Conservation (phyloP, 2,888 invertebrate species). For the Melipona beecheii region DNA sequence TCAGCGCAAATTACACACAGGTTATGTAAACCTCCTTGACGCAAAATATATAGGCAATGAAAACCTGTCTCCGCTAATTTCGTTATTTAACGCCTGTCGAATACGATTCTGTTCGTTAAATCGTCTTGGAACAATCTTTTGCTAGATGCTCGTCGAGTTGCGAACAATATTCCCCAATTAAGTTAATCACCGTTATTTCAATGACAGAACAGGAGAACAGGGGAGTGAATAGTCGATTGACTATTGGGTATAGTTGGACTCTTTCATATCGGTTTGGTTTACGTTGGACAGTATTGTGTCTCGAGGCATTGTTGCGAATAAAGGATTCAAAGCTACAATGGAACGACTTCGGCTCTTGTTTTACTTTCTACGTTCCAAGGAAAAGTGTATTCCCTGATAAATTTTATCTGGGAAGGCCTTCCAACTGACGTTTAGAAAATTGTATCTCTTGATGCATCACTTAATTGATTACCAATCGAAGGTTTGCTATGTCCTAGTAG, state of each 20-base stretch:
- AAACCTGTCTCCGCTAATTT: neutral
- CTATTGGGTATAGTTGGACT: neutral
- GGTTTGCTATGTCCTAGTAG: neutral
- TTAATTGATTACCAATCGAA: neutral
- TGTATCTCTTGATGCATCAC: neutral
- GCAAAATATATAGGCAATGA: neutral
- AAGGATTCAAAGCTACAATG: slow-evolving; percentile 5
- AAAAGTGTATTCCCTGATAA: neutral
- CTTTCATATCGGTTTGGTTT: slow-evolving; percentile 2
- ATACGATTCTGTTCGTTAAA: neutral
- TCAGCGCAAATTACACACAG: neutral
- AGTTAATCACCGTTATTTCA: neutral
- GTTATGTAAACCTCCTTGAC: slow-evolving; percentile 7
- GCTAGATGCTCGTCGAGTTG: neutral
- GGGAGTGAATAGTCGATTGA: neutral
- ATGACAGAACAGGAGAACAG: neutral
- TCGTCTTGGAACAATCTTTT: neutral
- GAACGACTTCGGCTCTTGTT: neutral
- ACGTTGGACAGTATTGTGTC: neutral
- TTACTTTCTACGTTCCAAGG: neutral
- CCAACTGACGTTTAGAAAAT: neutral
- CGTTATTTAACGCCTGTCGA: neutral
- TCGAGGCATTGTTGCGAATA: slow-evolving; percentile 8
- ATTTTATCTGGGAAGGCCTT: neutral
- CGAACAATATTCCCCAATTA: neutral